Evolutionary conservation across 2,113 vertebrate species (phyloP).

Genomic region (Varanus komodoensis): DNA sequence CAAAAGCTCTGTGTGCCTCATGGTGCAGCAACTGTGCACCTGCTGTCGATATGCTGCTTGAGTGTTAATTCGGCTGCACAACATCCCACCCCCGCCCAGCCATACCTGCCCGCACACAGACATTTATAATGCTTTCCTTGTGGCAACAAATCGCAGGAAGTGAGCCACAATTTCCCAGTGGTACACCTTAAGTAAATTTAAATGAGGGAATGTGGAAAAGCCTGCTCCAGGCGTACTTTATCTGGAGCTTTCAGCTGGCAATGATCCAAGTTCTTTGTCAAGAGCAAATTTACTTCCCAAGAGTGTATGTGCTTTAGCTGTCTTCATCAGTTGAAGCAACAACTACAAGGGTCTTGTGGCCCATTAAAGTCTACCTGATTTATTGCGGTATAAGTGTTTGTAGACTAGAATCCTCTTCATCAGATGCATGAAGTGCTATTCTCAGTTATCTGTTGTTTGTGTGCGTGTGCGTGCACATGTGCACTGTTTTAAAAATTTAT

Average conservation of each 20-base stretch:
- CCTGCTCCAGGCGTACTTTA: neutral
- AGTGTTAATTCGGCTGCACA: neutral
- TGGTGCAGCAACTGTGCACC: neutral
- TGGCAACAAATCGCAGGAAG: neutral
- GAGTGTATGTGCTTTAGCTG: neutral
- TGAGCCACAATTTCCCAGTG: neutral
- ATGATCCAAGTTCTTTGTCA: neutral
- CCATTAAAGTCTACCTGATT: neutral
- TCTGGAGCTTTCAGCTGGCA: neutral
- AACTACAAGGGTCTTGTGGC: neutral
- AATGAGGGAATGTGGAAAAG: neutral
- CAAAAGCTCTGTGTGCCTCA: constrained; percentile 8
- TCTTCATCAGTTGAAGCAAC: neutral
- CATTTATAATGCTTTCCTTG: neutral
- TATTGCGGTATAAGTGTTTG: neutral
- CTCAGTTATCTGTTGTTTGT: neutral
- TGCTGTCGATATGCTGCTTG: accelerated
- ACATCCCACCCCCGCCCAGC: neutral
- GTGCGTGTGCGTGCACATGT: neutral
- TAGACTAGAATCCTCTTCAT: neutral
- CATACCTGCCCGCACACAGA: neutral
- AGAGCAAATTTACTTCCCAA: neutral
- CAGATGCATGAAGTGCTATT: neutral
- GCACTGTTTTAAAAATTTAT: too few relatives aligned
- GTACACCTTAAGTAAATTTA: neutral